phyloP scores from a whole-genome alignment of 30 jellyfish, hydroid and myxozoan species.

The Catostylus mosaicus region DNA sequence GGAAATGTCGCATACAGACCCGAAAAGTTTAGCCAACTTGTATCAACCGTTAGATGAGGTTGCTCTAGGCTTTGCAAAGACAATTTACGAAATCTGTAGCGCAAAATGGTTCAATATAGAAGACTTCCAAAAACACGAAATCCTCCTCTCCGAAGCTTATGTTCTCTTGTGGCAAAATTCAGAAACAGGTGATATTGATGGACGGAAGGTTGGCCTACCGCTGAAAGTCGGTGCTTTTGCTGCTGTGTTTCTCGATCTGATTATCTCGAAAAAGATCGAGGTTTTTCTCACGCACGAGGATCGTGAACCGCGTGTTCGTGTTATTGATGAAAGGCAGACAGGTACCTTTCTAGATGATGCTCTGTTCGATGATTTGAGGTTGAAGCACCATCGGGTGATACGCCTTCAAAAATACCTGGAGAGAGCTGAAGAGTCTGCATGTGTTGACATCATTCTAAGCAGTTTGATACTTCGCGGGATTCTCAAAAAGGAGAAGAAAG shows the following conservation, averaged over 20 bases:
- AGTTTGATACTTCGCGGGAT: slow-evolving; percentile 87
- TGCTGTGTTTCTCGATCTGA: slow-evolving; percentile 88
- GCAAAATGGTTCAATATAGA: slow-evolving; percentile 59
- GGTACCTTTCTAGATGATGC: slow-evolving; percentile 83
- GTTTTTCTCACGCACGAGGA: slow-evolving; percentile 70
- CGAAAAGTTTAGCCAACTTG: slow-evolving; percentile 91
- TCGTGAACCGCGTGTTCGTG: slow-evolving; percentile 80
- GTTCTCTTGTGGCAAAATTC: slow-evolving; percentile 98
- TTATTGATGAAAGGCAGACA: slow-evolving; percentile 66
- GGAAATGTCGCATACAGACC: slow-evolving; percentile 92
- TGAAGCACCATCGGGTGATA: slow-evolving; percentile 69
- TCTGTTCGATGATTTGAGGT: slow-evolving; percentile 80
- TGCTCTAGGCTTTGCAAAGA: slow-evolving; percentile 82
- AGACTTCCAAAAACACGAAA: slow-evolving; percentile 83
- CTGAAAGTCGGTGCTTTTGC: slow-evolving; percentile 96
- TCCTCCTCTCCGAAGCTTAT: slow-evolving; percentile 91
- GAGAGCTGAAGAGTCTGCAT: slow-evolving; percentile 89
- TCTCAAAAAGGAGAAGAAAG: slow-evolving; percentile 81
- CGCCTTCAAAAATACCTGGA: slow-evolving; percentile 90
- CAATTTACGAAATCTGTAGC: slow-evolving; percentile 68
- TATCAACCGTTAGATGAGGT: slow-evolving; percentile 98
- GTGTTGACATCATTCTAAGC: slow-evolving; percentile 85
- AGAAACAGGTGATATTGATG: slow-evolving; percentile 97
- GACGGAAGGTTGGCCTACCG: slow-evolving; percentile 93
- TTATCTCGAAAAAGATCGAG: slow-evolving; percentile 79